phyloP scores from a whole-genome alignment of 2,113 vertebrate genomes.

The Megaceryle maxima region DNA sequence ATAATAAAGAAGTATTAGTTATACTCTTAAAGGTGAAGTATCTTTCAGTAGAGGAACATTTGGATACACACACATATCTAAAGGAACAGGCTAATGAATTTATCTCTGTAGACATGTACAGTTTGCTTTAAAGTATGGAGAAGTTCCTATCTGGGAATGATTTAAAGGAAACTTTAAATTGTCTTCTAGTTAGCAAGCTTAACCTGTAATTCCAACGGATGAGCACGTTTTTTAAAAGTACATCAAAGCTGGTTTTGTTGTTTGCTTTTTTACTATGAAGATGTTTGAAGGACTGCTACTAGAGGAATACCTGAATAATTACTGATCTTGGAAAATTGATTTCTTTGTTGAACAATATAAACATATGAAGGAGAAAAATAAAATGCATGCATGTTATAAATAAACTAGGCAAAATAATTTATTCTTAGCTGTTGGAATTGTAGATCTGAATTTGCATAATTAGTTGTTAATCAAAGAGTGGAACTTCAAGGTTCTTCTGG shows the following conservation, averaged over 20 bases:
- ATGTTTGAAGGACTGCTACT: neutral
- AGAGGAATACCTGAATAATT: neutral
- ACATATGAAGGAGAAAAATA: neutral
- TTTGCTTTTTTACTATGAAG: neutral
- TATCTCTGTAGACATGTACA: neutral
- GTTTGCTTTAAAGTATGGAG: neutral
- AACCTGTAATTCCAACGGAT: slow-evolving; percentile 8
- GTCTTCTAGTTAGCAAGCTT: neutral
- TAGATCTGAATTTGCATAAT: slow-evolving; percentile 16
- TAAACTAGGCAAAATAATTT: neutral
- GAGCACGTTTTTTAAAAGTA: neutral
- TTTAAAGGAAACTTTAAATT: slow-evolving; percentile 14
- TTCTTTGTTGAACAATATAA: neutral
- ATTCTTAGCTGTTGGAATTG: neutral
- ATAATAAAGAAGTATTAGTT: neutral
- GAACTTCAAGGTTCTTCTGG: neutral
- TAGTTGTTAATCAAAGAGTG: neutral
- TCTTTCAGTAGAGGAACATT: neutral
- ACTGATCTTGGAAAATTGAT: neutral
- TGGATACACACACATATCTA: neutral
- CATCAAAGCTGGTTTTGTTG: neutral
- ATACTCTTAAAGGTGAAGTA: neutral
- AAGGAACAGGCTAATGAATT: neutral
- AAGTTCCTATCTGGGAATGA: neutral
- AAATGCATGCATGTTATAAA: neutral